Percentiles rank a stretch among this genome's conserved stretches.
Evolutionary conservation across 2,797 vertebrate species (phyloP).

Genomic region (Lepidocolaptes lacrymiger): DNA sequence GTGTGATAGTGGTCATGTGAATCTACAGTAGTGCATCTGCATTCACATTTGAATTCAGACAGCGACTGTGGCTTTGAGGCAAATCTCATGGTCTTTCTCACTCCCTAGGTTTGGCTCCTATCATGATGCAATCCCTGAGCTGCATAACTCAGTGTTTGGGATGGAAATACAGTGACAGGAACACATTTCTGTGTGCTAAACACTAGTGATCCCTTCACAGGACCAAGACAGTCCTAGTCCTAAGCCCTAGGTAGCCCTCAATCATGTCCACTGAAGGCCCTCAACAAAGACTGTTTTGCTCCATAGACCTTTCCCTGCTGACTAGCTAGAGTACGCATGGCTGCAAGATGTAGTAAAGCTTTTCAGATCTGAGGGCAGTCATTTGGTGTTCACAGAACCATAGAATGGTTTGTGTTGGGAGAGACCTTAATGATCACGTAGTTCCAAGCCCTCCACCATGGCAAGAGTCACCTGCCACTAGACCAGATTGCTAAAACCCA

Average conservation of each 20-base stretch:
- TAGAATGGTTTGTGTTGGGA: background rate
- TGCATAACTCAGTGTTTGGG: background rate
- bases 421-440: background rate
- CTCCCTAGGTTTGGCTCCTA: background rate
- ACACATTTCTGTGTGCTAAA: background rate
- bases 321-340: background rate
- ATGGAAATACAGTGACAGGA: background rate
- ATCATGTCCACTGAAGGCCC: background rate
- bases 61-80: background rate
- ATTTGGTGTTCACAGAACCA: background rate
- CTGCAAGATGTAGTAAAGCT: background rate
- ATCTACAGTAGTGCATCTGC: background rate
- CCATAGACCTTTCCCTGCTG: background rate
- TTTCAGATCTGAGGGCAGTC: background rate
- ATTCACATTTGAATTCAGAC: background rate
- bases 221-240: background rate
- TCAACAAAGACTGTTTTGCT: background rate
- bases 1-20: background rate
- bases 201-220: background rate
- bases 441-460: background rate
- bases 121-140: background rate
- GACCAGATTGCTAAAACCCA: background rate
- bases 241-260: background rate
- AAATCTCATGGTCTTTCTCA: background rate
- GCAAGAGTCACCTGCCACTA: background rate